phyloP scores from a whole-genome alignment of 1,140 invertebrate genomes.

The Achatina immaculata region DNA sequence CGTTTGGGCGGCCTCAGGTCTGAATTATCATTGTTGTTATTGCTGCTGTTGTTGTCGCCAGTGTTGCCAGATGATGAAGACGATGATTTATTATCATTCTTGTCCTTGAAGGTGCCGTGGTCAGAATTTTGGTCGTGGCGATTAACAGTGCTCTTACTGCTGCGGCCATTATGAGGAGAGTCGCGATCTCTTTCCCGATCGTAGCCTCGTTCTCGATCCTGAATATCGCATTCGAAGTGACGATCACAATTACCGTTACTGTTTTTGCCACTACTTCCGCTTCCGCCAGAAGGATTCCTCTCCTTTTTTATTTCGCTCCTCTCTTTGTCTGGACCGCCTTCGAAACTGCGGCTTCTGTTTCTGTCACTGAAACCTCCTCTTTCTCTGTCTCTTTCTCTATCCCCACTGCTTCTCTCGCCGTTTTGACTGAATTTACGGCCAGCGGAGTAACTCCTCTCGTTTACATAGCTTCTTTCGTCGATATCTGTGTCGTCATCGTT shows the following conservation, averaged over 20 bases:
- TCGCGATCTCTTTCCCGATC: neutral
- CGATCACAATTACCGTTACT: neutral
- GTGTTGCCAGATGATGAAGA: neutral
- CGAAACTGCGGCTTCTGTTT: slow-evolving; percentile 49
- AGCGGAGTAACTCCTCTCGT: neutral
- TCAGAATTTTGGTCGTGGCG: slow-evolving; percentile 10
- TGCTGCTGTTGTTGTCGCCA: neutral
- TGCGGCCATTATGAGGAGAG: neutral
- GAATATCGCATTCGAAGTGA: neutral
- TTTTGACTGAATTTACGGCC: slow-evolving; percentile 1
- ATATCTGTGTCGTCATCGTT: slow-evolving; percentile 26
- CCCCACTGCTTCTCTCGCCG: neutral
- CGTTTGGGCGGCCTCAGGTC: slow-evolving; percentile 36
- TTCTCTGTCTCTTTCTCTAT: neutral
- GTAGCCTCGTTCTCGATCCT: neutral
- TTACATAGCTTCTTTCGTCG: slow-evolving; percentile 1
- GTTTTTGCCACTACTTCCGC: neutral
- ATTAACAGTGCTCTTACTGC: neutral
- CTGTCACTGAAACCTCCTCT: neutral
- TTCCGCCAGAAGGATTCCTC: slow-evolving; percentile 31
- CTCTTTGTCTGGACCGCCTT: slow-evolving; percentile 33
- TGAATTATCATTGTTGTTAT: slow-evolving; percentile 31
- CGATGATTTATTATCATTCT: neutral
- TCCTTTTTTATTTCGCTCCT: neutral
- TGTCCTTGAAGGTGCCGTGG: neutral